Base-by-base conservation (phyloP, 2,797 vertebrate genomes). In the Amazona finschi region DNA sequence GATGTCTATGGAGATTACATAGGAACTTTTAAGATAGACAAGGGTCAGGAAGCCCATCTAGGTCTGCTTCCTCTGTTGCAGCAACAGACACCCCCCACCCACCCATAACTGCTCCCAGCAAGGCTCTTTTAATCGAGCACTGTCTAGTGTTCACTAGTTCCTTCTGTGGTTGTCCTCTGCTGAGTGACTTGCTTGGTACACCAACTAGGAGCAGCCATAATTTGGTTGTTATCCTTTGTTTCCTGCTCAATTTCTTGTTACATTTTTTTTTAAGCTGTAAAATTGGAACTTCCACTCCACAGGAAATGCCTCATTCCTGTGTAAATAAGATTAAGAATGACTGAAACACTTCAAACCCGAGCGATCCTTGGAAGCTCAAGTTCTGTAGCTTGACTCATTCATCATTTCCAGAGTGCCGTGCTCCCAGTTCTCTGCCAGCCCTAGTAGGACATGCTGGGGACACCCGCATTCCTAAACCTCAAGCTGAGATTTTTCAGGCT, bases 11-110 rank as follows among this genome's bases (percentile, higher is more conserved):
- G 91, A 95, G 90, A 96, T 97, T 96, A 94, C 93, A 97, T 94
- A 97, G 97, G 97, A 98, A 97, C 94, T 95, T 93, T 95, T 90
- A 97, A 97, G 97, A 96, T 25, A 94, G 87, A 72, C 71, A 39
- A 58, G 61, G 94, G 89, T 94, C 96, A 96, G 97, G 97, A 98
- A 97, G 87, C 78, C 13, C 92, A 94, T 84, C 39, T 50, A 91
- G 41, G 78, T 79, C 95, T 78, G 76, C 80, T 97, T 98, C 97
- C 97, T 91, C 81, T 94, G 80, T 27, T 85, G 72, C 71, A 71
- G 43, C 83, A 78, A 61, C 82, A 85, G 83, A 62, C 43, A 49
- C 28, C 50, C 64, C 30, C 38, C 5, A 0, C 65, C 74, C 60
- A 67, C 77, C 11, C 31, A 7, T 74, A 62, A 91, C 25, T 53